Evolutionary conservation across 1,140 invertebrate genomes (phyloP), one percentile per base, ranked within the genome.

Genomic region (Uloborus diversus): DNA sequence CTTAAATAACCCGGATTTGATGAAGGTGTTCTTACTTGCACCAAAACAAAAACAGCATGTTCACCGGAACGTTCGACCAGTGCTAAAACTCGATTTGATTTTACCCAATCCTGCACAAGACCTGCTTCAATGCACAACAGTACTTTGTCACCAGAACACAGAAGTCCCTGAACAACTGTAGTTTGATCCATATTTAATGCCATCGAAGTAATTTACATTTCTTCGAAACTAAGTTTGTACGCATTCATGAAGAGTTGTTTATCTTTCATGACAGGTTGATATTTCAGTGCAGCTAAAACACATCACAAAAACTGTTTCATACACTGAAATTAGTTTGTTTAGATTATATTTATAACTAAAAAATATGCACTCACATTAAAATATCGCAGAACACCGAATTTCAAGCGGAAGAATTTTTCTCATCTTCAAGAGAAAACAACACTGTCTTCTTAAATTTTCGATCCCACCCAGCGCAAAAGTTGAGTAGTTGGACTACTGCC

Each of bases 21-120:
- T 28, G 73, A 23, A 27, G 73, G 47, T 42, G 61, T 66, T 66
- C 62, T 30, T 30, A 51, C 32, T 37, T 53, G 62, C 3, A 75
- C 59, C 11, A 64, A 30, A 17, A 78, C 73, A 42, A 78, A 78
- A 56, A 78, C 20, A 13, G 30, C 81, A 69, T 78, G 61, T 65
- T 83, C 80, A 32, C 81, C 71, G 59, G 83, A 84, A 81, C 92
- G 90, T 75, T 92, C 90, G 25, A 94, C 90, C 73, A 94, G 86
- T 62, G 91, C 90, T 49, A 94, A 84, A 42, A 93, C 86, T 82
- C 89, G 85, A 25, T 87, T 85, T 7, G 87, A 86, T 79, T 89
- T 89, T 3, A 88, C 83, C 87, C 88, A 90, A 30, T 89, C 89
- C 84, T 90, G 87, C 80, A 90, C 88, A 37, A 90, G 84, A 33